A percentile compares a stretch with the other conserved stretches of the same genome.
phyloP scores from a whole-genome alignment of 2,888 invertebrate genomes.

The Malachius bipustulatus region DNA sequence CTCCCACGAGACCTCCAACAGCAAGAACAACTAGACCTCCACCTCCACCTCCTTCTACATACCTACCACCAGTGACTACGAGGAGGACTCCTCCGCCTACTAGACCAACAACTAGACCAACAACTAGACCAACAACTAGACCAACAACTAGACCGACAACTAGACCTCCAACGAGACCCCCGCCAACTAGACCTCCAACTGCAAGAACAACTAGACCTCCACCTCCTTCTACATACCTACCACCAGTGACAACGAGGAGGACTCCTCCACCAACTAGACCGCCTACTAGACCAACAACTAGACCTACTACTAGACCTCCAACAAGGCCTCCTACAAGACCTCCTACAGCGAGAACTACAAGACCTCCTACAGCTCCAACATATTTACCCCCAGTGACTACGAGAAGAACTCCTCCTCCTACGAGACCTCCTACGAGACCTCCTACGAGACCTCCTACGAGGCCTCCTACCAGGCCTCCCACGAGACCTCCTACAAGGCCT shows the following conservation, averaged over 20 bases:
- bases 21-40: background rate
- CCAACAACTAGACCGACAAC: conserved; percentile 4
- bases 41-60: background rate
- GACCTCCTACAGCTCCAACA: background rate
- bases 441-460: conserved; percentile 3
- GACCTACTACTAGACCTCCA: background rate
- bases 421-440: background rate
- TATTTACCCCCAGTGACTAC: background rate
- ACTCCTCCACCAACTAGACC: too few species aligned
- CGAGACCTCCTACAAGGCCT: conserved; percentile 1
- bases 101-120: conserved; percentile 1
- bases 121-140: background rate
- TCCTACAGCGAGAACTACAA: background rate
- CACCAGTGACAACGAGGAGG: conserved; percentile 1
- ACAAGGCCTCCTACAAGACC: conserved; percentile 1
- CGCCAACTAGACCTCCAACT: conserved; percentile 2
- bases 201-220: background rate
- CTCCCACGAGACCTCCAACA: too few species aligned
- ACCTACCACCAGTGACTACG: background rate
- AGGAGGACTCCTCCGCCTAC: background rate
- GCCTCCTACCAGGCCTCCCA: background rate
- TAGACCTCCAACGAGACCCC: conserved; percentile 4
- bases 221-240: too few species aligned
- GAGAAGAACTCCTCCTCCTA: conserved; percentile 2
- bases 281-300: too few species aligned